A percentile compares a stretch with the other conserved stretches of the same genome.
phyloP scores from a whole-genome alignment of 2,113 vertebrate species.

The Arothron firmamentum region DNA sequence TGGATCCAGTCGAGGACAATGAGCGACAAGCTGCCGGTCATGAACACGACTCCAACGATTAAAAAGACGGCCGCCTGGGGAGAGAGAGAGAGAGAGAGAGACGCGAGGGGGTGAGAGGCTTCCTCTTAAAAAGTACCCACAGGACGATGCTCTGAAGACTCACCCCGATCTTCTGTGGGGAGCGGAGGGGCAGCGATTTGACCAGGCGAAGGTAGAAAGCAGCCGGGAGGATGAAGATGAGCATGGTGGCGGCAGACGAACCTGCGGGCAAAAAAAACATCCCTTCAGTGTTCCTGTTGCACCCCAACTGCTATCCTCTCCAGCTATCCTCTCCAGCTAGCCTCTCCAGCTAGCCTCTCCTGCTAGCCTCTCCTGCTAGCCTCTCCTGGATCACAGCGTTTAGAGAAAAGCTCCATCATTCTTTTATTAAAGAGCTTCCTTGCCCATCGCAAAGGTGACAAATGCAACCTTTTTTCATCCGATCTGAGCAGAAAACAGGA shows the following conservation, averaged over 20 bases:
- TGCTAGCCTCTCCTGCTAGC: no score
- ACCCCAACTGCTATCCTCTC: no score
- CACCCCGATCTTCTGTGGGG: slow-evolving; percentile 92
- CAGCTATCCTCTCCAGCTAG: no score
- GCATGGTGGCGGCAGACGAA: slow-evolving; percentile 91
- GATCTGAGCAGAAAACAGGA: no score
- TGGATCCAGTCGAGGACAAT: slow-evolving; percentile 94
- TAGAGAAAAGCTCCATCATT: no score
- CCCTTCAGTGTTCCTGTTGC: no score
- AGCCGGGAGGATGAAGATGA: slow-evolving; percentile 96
- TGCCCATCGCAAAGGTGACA: no score
- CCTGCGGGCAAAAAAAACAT: slow-evolving; percentile 67
- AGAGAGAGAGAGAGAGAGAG: slow-evolving; percentile 34
- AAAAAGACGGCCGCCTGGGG: slow-evolving; percentile 87
- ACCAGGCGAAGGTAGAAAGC: slow-evolving; percentile 92
- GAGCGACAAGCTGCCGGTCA: slow-evolving; percentile 91
- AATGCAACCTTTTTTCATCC: no score
- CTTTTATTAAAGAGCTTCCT: no score
- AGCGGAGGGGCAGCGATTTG: slow-evolving; percentile 82
- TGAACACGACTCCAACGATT: slow-evolving; percentile 86
- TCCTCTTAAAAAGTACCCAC: neutral
- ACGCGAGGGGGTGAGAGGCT: neutral
- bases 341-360: no score
- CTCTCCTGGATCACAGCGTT: no score
- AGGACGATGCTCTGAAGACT: slow-evolving; percentile 49